These are phyloP conservation scores for Falco biarmicus DNA, from an alignment of 2,797 vertebrate species.

Conservation along the genomic window DNA sequence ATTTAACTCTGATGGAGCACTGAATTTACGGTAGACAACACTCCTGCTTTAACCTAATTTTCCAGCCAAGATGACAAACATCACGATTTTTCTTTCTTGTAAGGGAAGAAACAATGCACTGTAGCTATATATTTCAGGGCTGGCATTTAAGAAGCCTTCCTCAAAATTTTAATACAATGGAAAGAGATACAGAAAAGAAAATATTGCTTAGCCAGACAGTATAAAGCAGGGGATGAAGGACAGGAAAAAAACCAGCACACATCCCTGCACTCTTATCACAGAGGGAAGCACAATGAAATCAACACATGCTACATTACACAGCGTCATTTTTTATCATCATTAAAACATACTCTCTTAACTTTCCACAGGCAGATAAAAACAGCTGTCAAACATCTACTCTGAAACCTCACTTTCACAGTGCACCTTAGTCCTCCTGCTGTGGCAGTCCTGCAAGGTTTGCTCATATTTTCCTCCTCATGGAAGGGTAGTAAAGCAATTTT, in stretches of 20 bases:
- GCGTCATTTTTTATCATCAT: background rate
- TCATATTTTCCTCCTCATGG: background rate
- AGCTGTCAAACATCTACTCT: background rate
- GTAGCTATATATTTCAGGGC: background rate
- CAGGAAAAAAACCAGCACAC: background rate
- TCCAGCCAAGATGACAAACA: background rate
- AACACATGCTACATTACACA: background rate
- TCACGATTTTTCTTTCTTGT: background rate
- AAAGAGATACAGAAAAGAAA: background rate
- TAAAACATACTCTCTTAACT: background rate
- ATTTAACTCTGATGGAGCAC: background rate
- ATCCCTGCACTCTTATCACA: background rate
- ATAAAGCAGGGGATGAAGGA: background rate
- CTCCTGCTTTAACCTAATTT: conserved; percentile 29
- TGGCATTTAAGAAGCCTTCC: background rate
- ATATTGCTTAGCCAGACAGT: background rate
- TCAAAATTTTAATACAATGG: background rate
- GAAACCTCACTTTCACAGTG: background rate
- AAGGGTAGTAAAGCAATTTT: background rate
- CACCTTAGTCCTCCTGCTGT: background rate
- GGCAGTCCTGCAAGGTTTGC: background rate
- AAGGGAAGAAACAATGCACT: background rate
- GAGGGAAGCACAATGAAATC: background rate
- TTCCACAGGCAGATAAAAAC: background rate
- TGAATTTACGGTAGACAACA: background rate